These are phyloP conservation scores for Coleophora flavipennella DNA, from an alignment of 2,888 invertebrate genomes.

Conservation along the genomic window DNA sequence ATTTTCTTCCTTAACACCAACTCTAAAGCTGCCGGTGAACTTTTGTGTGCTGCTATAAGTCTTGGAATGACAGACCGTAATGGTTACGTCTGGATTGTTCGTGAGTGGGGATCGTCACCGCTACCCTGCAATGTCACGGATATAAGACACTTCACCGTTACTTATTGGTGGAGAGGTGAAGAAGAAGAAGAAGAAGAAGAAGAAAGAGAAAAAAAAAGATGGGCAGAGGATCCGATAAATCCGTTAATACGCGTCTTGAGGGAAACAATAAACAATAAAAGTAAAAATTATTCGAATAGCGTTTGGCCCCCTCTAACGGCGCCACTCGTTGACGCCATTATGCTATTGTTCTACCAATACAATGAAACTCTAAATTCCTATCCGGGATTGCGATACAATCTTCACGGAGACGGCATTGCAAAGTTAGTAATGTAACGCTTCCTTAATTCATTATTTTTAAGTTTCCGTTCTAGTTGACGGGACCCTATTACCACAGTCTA, in stretches of 20 bases:
- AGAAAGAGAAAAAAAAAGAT: no score
- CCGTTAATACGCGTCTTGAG: no score
- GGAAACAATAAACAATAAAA: no score
- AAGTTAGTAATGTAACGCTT: background rate
- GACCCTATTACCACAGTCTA: no score
- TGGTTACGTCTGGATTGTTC: conserved; percentile 34
- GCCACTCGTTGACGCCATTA: conserved; percentile 20
- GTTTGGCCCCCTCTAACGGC: conserved; percentile 19
- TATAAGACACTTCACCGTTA: conserved; percentile 20
- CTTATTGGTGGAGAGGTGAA: conserved; percentile 18
- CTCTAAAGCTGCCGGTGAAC: conserved; percentile 71
- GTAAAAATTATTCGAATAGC: no score
- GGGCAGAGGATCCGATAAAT: background rate
- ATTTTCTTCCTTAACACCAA: conserved; percentile 88
- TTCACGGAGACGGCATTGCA: conserved; percentile 6
- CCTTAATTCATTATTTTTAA: no score
- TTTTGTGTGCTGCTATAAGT: conserved; percentile 75
- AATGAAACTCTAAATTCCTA: conserved; percentile 3
- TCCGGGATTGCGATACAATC: conserved; percentile 10
- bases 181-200: no score
- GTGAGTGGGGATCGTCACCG: conserved; percentile 25
- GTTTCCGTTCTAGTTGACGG: no score
- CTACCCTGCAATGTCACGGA: background rate
- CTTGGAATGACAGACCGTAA: conserved; percentile 53
- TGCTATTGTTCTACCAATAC: conserved; percentile 13